Evolutionary conservation across 2,888 invertebrate genomes (phyloP), one percentile per base, ranked within the genome.

Genomic region (Chloromyia formosa): DNA sequence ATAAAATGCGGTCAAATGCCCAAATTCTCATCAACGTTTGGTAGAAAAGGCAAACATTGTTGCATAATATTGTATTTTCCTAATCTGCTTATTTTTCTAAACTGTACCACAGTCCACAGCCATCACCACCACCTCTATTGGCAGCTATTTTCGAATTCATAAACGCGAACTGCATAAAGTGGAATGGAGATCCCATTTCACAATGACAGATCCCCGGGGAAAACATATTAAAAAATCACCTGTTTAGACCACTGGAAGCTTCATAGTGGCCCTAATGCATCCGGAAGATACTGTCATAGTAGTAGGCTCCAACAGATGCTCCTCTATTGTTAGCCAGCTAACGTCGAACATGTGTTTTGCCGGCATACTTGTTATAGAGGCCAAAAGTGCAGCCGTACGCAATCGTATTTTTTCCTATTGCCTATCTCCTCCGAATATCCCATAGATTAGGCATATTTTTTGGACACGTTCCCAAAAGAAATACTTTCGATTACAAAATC

Each of bases 401-500:
- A 35, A 62, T 35, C n/a, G n/a, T n/a, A n/a, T n/a, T n/a, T n/a
- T n/a, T n/a, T n/a, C n/a, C n/a, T n/a, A 22, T n/a, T 35, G 3
- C 27, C 27, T n/a, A 66, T 49, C 14, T 66, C 12, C 54, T 53
- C 27, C 23, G 35, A 69, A 69, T 23, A 54, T 54, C 27, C 54
- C 12, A 66, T 54, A 9, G 49, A n/a, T 20, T 9, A 1, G n/a
- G 23, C 22, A 18, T 68, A 54, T n/a, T 23, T 49, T 69, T 69
- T 69, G 68, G 68, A 53, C 68, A 62, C 40, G 62, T 35, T 62
- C 62, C 62, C 40, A 22, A 23, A 60, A 35, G 23, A n/a, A 61
- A 61, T 35, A 61, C 22, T 61, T 58, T 61, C 35, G 62, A 62
- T 62, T 40, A 40, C 62, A 40, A 62, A 62, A 62, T 62, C 3